A percentile compares a stretch with the other conserved stretches of the same genome.
Evolutionary conservation across 2,888 invertebrate species (phyloP).

Genomic region (Rhogogaster chlorosoma): DNA sequence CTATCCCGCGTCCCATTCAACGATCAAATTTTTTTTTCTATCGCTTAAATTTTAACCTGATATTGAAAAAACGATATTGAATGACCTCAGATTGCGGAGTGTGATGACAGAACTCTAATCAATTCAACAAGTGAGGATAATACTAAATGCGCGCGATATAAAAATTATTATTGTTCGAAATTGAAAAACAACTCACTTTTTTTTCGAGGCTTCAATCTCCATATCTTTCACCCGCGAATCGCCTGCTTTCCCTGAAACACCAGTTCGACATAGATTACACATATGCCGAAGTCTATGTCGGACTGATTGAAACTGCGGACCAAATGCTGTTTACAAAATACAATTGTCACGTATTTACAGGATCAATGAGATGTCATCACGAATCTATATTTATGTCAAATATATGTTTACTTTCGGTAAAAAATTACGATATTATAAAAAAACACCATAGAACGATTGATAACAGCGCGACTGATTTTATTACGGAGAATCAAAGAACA

Average conservation of each 20-base stretch:
- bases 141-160: neutral
- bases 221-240: neutral
- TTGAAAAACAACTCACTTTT: neutral
- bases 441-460: neutral
- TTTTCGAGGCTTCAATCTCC: neutral
- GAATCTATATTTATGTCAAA: neutral
- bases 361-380: neutral
- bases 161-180: neutral
- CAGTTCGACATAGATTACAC: neutral
- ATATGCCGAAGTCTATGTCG: neutral
- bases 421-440: neutral
- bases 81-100: neutral
- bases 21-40: neutral
- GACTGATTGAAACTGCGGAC: neutral
- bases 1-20: neutral
- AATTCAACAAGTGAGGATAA: neutral
- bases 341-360: neutral
- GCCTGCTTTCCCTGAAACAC: conserved; percentile 1
- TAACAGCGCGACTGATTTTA: neutral
- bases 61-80: neutral
- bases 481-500: too few relatives aligned
- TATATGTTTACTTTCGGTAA: neutral
- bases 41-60: neutral
- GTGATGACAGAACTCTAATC: neutral
- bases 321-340: neutral